Evolutionary conservation across 2,888 invertebrate species (phyloP), one percentile per base, ranked within the genome.

Genomic region (Lasioglossum villosulum): DNA sequence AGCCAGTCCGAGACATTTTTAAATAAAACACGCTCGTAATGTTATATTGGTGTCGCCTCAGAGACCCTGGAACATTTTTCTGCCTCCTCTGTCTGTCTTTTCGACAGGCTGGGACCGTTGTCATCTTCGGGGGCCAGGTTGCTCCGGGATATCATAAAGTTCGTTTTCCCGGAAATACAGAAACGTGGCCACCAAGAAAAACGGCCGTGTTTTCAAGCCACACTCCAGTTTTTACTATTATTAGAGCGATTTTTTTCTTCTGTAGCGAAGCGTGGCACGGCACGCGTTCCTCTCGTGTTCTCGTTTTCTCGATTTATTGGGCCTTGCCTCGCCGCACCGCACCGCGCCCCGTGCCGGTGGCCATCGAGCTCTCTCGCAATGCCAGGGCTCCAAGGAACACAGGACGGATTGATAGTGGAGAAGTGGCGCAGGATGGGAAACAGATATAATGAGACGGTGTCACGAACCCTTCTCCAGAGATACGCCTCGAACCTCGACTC

Each of bases 181-280:
- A 87, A 87, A 89, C 75, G 37, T 71, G 76, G 75, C 77, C 45
- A 82, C 81, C 78, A 37, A 63, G 34, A n/a, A 14, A 45, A 68
- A 30, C 34, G 48, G 27, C 45, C 80, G 75, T 27, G 80, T 80
- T 30, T 42, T 5, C 14, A n/a, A 48, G 63, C 63, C 92, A 91
- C 92, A 91, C 92, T 94, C 92, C 85, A 93, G 90, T 94, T 94
- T 95, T 94, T 93, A 93, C 93, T 92, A 94, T 94, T 94, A 94
- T 93, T 94, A 94, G 94, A 93, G 92, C 91, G 91, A 93, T 94
- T 94, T 94, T 94, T 94, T 94, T 30, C 39, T 14, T n/a, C 10
- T 12, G 12, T 12, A 14, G 16, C 0, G 76, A 75, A 84, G 87
- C 89, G 89, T 92, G 90, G 87, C 90, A 85, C 83, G 91, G 89